Conservation (phyloP, 2,888 invertebrate species). For the Muschampia plurimacula region DNA sequence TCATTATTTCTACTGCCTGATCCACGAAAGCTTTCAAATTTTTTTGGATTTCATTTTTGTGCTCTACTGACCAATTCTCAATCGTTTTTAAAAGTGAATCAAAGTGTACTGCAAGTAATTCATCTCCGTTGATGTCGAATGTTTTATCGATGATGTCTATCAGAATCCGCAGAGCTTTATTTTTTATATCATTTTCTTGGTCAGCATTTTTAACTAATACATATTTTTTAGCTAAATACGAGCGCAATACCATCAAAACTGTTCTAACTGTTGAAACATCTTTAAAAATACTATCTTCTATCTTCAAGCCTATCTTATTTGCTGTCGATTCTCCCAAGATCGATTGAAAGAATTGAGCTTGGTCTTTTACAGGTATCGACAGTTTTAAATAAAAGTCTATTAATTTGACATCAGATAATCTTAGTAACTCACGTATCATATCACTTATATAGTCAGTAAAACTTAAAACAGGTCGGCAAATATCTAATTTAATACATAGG, state of each 20-base stretch:
- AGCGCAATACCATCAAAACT: conserved; percentile 43
- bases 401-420: conserved; percentile 50
- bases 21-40: conserved; percentile 48
- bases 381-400: conserved; percentile 40
- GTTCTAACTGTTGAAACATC: conserved; percentile 46
- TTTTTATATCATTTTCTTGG: conserved; percentile 42
- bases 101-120: conserved; percentile 49
- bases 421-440: conserved; percentile 52
- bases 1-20: conserved; percentile 47
- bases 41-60: conserved; percentile 42
- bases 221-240: conserved; percentile 50
- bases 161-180: conserved; percentile 55
- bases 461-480: conserved; percentile 57
- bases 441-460: conserved; percentile 55
- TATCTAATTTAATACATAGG: conserved; percentile 49
- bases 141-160: conserved; percentile 60
- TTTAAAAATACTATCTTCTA: conserved; percentile 25
- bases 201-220: conserved; percentile 46
- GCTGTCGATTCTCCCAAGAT: conserved; percentile 49
- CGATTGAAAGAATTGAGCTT: conserved; percentile 47
- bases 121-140: conserved; percentile 47
- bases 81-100: conserved; percentile 47
- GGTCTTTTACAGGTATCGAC: conserved; percentile 37
- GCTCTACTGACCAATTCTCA: conserved; percentile 45
- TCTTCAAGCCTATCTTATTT: conserved; percentile 42